These are phyloP conservation scores for Pentalonia nigronervosa DNA, from an alignment of 1,140 invertebrate genomes.

Conservation along the genomic window DNA sequence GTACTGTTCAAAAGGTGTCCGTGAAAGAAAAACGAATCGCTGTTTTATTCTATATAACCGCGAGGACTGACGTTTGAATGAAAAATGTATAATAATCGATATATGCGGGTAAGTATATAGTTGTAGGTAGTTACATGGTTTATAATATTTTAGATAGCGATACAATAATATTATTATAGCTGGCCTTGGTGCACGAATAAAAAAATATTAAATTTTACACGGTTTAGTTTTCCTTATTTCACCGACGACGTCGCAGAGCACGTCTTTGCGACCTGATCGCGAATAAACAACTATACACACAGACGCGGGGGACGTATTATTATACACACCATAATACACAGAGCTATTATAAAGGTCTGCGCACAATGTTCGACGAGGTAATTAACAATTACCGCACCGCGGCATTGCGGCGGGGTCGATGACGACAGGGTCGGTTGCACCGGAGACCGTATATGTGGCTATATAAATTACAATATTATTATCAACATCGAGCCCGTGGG, in stretches of 20 bases:
- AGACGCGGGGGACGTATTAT: background rate
- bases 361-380: background rate
- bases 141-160: no score
- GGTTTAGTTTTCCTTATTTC: background rate
- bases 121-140: no score
- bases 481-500: slow-evolving; percentile 44
- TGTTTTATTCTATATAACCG: no score
- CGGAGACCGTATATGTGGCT: background rate
- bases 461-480: slow-evolving; percentile 54
- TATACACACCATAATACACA: background rate
- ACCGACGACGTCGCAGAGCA: background rate
- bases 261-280: background rate
- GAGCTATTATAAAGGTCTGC: background rate
- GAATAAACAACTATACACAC: background rate
- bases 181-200: no score
- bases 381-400: slow-evolving; percentile 24
- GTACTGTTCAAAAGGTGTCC: no score
- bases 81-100: no score
- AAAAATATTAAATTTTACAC: background rate
- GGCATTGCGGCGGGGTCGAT: background rate
- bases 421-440: background rate
- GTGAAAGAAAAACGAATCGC: no score
- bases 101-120: no score
- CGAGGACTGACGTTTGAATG: no score
- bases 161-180: no score